A percentile compares a stretch with the other conserved stretches of the same genome.
These are phyloP conservation scores for Ophonus ardosiacus DNA, from an alignment of 2,888 invertebrate genomes.

Conservation along the genomic window DNA sequence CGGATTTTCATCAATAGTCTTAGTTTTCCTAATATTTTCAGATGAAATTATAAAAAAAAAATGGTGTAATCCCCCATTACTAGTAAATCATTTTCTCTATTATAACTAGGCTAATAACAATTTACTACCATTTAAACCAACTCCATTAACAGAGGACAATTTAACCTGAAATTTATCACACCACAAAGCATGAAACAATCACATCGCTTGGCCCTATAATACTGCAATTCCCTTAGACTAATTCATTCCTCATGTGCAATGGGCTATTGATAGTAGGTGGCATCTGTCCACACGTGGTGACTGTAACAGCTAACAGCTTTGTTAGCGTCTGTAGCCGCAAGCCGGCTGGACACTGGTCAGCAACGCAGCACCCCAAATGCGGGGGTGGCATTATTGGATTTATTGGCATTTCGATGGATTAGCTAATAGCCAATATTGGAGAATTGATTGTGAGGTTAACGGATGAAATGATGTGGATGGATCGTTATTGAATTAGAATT, in stretches of 20 bases:
- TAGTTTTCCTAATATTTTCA: no score
- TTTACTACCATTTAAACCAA: neutral
- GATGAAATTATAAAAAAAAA: no score
- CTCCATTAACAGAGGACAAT: neutral
- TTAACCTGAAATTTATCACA: neutral
- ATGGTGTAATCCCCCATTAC: neutral
- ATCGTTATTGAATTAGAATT: neutral
- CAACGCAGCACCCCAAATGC: neutral
- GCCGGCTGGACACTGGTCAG: neutral
- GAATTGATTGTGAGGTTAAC: constrained; percentile 28
- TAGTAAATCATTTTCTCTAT: neutral
- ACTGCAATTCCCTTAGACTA: neutral
- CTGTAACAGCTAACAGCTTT: neutral
- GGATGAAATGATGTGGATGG: constrained; percentile 15
- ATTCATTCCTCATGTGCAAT: neutral
- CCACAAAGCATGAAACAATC: neutral
- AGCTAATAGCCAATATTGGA: constrained; percentile 19
- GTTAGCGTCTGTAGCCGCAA: neutral
- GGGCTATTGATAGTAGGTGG: neutral
- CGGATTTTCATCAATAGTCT: no score
- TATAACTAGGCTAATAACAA: neutral
- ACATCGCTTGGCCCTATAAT: neutral
- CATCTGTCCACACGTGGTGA: neutral
- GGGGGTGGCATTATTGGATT: constrained; percentile 35
- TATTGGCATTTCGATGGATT: constrained; percentile 49